Percentiles rank a stretch among this genome's conserved stretches.
These are phyloP conservation scores for Pardosa pseudoannulata DNA, from an alignment of 2,888 invertebrate species.

Conservation along the genomic window DNA sequence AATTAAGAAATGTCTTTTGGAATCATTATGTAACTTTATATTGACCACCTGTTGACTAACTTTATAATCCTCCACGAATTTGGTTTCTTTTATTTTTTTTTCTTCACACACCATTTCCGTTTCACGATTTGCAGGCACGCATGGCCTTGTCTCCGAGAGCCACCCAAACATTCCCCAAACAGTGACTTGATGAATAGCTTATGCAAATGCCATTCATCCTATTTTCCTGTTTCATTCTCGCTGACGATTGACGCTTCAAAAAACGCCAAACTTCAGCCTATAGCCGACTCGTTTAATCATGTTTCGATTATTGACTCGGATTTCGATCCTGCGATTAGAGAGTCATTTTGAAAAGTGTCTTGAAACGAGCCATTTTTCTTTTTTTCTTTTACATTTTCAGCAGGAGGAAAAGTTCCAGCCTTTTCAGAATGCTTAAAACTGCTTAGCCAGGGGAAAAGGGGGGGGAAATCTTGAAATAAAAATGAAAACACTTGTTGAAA, in stretches of 20 bases:
- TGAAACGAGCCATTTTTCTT: neutral
- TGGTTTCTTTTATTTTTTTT: neutral
- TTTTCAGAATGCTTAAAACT: too few species aligned
- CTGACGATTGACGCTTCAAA: neutral
- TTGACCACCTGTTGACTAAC: neutral
- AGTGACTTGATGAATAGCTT: constrained; percentile 65
- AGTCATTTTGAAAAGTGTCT: neutral
- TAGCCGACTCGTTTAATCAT: neutral
- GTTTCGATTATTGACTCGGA: constrained; percentile 4
- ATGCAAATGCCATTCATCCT: constrained; percentile 54
- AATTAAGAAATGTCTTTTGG: neutral
- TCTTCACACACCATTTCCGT: neutral
- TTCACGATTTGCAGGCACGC: neutral
- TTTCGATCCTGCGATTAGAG: constrained; percentile 4
- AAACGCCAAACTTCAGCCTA: neutral
- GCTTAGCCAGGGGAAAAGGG: too few species aligned
- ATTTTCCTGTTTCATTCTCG: constrained; percentile 9
- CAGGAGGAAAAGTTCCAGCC: too few species aligned
- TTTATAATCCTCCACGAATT: neutral
- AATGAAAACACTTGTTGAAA: neutral
- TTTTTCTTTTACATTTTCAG: neutral
- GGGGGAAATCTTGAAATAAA: neutral
- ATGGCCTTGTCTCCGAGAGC: neutral
- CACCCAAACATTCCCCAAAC: constrained; percentile 23
- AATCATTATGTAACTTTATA: neutral